These are phyloP conservation scores for Augochlora pura DNA, from an alignment of 1,140 invertebrate genomes.

Conservation along the genomic window DNA sequence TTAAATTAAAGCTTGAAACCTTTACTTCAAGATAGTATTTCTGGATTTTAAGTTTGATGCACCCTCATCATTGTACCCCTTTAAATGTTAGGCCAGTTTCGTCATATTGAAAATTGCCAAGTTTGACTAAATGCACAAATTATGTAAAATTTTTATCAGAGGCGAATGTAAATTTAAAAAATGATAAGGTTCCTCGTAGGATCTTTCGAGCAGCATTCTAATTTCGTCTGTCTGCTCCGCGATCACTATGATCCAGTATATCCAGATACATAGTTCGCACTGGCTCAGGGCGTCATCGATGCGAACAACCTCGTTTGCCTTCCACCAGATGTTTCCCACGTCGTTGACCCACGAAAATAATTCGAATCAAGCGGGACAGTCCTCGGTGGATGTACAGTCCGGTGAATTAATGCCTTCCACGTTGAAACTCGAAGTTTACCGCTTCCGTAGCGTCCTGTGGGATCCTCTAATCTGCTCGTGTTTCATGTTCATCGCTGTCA, in stretches of 20 bases:
- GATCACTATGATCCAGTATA: too few species aligned
- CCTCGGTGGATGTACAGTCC: slow-evolving; percentile 39
- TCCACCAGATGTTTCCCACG: slow-evolving; percentile 34
- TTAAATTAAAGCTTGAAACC: too few species aligned
- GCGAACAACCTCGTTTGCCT: not conserved
- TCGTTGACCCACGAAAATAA: slow-evolving; percentile 23
- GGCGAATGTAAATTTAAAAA: too few species aligned
- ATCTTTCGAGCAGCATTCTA: not conserved
- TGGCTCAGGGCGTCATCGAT: not conserved
- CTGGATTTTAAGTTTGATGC: too few species aligned
- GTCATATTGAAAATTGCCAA: too few species aligned
- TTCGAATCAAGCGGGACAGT: slow-evolving; percentile 46
- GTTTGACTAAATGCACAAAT: too few species aligned
- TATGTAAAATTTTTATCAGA: too few species aligned
- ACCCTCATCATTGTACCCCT: too few species aligned
- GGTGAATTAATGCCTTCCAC: not conserved
- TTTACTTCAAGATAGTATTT: too few species aligned
- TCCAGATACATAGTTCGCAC: not conserved
- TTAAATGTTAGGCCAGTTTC: too few species aligned
- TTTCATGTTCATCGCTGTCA: not conserved
- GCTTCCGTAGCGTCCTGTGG: not conserved
- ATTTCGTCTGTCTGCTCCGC: not conserved
- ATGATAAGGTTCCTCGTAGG: not conserved
- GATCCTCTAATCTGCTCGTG: not conserved
- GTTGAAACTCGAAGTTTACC: not conserved